Evolutionary conservation across 2,797 vertebrate species (phyloP), one percentile per base, ranked within the genome.

Genomic region (Cyclura pinguis): DNA sequence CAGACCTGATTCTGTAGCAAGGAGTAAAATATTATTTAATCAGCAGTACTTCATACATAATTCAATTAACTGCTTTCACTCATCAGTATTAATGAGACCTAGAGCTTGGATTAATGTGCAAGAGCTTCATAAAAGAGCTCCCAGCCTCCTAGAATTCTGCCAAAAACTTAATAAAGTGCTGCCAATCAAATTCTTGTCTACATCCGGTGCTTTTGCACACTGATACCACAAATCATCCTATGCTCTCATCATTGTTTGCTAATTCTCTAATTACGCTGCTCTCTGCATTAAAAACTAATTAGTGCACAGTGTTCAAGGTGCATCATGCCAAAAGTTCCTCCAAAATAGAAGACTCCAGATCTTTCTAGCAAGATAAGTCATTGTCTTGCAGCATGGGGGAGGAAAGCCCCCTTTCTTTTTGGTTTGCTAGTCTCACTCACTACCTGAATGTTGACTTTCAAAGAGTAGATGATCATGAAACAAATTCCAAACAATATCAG

Each of bases 21-120:
- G 94, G 92, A 97, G 94, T 95, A 95, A 97, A 97, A 97, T 97
- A 97, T 97, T 97, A 97, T 97, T 98, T 97, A 97, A 98, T 97
- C 97, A 97, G 94, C 95, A 94, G 93, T 88, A 95, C 96, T 97
- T 97, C 97, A 97, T 97, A 96, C 96, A 97, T 97, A 98, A 97
- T 97, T 98, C 96, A 97, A 97, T 98, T 97, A 97, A 96, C 95
- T 96, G 96, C 95, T 95, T 97, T 96, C 95, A 95, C 93, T 97
- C 96, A 95, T 97, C 96, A 96, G 97, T 96, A 97, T 97, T 97
- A 97, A 97, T 90, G 88, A 97, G 96, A 96, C 95, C 87, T 90
- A 90, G 95, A 96, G 93, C 92, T 95, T 94, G 95, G 94, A 97
- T 97, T 97, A 97, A 96, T 96, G 96, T 94, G 95, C 93, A 94